Evolutionary conservation across 2,888 invertebrate genomes (phyloP), one percentile per base, ranked within the genome.

Genomic region (Ectemnius cavifrons): DNA sequence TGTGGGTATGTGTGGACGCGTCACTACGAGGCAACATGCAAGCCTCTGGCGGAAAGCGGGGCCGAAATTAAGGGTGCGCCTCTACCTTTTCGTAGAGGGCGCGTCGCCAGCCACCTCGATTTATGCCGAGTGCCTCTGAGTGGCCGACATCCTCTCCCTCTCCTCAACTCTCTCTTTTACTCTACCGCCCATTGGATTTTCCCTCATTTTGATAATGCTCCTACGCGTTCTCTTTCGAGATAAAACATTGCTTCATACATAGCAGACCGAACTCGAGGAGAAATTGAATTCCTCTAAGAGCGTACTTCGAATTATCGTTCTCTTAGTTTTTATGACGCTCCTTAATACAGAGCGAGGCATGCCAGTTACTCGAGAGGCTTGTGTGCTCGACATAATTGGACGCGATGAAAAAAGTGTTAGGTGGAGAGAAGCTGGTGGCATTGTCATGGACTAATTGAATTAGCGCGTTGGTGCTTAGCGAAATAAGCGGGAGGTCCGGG

Each of bases 101-200:
- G 52, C 52, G 16, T 16, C 16, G 52, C 37, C 37, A 37, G 37
- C 52, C 52, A 14, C 52, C 52, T 52, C 52, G 52, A 52, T 52
- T 52, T 52, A 52, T 52, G 52, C 52, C 14, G 52, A 52, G 52
- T 52, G 52, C n/a, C n/a, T 52, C 52, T 52, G 52, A 52, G 52
- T 52, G 52, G 52, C 14, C 37, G 11, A 16, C 52, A n/a, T 18
- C 18, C 18, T 18, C 52, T 2, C 58, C n/a, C 14, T 11, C 52
- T 13, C 16, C 20, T 20, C 20, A 20, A 49, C 49, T 11, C 8
- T 14, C 16, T 0, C 49, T 58, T 27, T 16, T 11, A 18, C 14
- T 27, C 14, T 27, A n/a, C 18, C 18, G 3, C 52, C 52, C 52
- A 52, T 52, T 18, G 5, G 16, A 18, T 52, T 52, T 18, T 52